phyloP scores from a whole-genome alignment of 2,797 vertebrate genomes.

The Microchirus variegatus region DNA sequence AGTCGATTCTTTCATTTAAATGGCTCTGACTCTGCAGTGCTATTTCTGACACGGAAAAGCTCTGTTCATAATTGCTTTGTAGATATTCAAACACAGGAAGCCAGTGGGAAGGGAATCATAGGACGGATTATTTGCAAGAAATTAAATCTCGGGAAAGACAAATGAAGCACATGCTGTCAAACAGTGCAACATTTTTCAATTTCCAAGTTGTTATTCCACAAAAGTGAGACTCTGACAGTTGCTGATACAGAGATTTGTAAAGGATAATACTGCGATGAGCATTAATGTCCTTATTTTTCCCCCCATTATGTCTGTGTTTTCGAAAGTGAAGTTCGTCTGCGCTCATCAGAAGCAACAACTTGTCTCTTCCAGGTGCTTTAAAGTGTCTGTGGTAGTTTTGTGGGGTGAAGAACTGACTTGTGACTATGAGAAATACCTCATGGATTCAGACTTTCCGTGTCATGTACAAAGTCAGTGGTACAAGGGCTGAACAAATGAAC shows the following conservation, averaged over 20 bases:
- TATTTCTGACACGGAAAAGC: slow-evolving; percentile 2
- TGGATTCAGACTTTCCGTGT: no score
- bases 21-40: neutral
- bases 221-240: neutral
- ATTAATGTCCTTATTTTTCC: neutral
- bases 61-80: slow-evolving; percentile 2
- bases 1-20: slow-evolving; percentile 29
- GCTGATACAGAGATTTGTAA: neutral
- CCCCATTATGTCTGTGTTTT: no score
- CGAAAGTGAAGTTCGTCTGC: no score
- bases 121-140: neutral
- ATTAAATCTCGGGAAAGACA: neutral
- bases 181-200: neutral
- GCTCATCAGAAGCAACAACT: no score
- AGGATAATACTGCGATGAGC: neutral
- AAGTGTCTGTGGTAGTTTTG: no score
- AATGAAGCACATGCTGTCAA: neutral
- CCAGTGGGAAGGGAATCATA: neutral
- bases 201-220: neutral
- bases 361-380: no score
- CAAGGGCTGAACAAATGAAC: no score
- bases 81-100: slow-evolving; percentile 5
- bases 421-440: no score
- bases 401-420: no score
- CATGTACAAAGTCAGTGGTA: no score